Percentiles rank a stretch among this genome's conserved stretches.
Conservation (phyloP, 2,113 vertebrate species). For the Riparia riparia region DNA sequence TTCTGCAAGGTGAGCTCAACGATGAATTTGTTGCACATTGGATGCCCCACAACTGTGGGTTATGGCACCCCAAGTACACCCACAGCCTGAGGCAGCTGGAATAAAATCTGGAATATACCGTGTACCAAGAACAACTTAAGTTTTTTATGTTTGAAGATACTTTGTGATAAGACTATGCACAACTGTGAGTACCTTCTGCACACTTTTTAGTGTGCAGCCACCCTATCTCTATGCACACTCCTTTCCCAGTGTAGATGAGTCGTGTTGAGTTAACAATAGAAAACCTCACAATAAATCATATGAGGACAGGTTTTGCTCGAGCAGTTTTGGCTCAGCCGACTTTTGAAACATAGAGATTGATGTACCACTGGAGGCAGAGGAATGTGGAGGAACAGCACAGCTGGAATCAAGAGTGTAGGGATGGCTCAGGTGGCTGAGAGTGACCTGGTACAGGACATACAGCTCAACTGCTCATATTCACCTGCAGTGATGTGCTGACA, state of each 20-base stretch:
- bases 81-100: background rate
- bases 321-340: background rate
- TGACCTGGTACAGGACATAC: background rate
- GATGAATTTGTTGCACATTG: background rate
- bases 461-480: background rate
- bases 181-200: background rate
- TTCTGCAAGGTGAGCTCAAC: background rate
- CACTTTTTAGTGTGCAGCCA: background rate
- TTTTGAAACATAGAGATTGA: background rate
- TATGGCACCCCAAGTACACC: background rate
- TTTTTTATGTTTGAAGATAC: background rate
- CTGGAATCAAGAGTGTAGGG: background rate
- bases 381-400: fast-evolving
- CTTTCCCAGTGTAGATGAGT: background rate
- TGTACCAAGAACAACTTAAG: background rate
- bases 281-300: background rate
- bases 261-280: background rate
- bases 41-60: background rate
- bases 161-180: background rate
- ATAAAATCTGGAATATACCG: background rate
- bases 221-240: background rate
- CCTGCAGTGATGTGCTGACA: background rate
- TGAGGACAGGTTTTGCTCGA: background rate
- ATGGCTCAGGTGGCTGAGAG: fast-evolving
- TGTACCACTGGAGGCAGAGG: background rate